These are phyloP conservation scores for Aphidius ervi DNA, from an alignment of 1,140 invertebrate species.

Conservation along the genomic window DNA sequence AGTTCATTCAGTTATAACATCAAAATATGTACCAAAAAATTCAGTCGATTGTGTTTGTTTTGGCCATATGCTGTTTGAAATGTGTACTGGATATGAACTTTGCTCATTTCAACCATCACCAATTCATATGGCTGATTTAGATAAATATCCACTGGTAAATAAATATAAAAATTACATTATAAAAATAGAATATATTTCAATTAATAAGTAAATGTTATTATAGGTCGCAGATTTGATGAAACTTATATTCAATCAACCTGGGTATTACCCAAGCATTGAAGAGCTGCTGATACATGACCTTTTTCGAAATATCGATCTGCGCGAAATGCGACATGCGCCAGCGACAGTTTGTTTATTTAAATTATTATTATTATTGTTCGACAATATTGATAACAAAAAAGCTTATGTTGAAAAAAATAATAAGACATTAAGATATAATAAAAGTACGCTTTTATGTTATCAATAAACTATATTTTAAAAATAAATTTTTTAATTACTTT, in stretches of 20 bases:
- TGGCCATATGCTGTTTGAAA: slow-evolving; percentile 82
- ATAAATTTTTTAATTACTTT: not conserved
- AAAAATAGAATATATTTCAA: slow-evolving; percentile 4
- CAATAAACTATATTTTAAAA: slow-evolving; percentile 2
- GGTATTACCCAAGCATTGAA: slow-evolving; percentile 66
- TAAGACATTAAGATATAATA: not conserved
- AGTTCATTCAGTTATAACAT: slow-evolving; percentile 57
- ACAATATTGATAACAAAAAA: not conserved
- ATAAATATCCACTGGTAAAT: slow-evolving; percentile 69
- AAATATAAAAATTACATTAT: not conserved
- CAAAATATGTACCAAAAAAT: slow-evolving; percentile 52
- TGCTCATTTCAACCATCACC: slow-evolving; percentile 67
- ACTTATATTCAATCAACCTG: slow-evolving; percentile 71
- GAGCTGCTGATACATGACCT: slow-evolving; percentile 77
- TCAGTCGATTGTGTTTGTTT: slow-evolving; percentile 74
- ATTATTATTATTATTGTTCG: slow-evolving; percentile 7
- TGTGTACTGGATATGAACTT: slow-evolving; percentile 81
- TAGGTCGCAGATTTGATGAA: slow-evolving; percentile 76
- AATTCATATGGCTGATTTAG: slow-evolving; percentile 68
- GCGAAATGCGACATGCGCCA: slow-evolving; percentile 70
- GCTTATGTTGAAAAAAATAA: not conserved
- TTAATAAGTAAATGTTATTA: slow-evolving; percentile 19
- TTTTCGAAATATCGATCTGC: slow-evolving; percentile 81
- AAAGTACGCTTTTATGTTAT: not conserved
- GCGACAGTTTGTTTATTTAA: slow-evolving; percentile 23